Base-by-base conservation (phyloP, 1,140 invertebrate species). In the Lerema accius region DNA sequence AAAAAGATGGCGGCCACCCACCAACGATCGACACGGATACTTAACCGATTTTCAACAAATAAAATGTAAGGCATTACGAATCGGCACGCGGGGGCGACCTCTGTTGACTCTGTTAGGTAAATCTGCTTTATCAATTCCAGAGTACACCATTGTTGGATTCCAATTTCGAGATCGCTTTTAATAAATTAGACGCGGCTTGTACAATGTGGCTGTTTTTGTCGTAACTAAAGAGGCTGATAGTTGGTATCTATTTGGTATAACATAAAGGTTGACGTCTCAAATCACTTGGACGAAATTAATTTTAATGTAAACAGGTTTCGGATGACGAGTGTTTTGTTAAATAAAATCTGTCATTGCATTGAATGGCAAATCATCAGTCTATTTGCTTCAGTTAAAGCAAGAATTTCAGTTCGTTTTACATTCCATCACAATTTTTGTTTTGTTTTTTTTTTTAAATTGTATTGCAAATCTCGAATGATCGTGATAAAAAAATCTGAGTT, bases 21-120 rank as follows among this genome's bases (percentile, higher is more conserved):
- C 89, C 71, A 83, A 58, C 78, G 80, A 89, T 88, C 89, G 90
- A 85, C 86, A 92, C 90, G 91, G 91, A 77, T 89, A 91, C 89
- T 92, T 92, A 92, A 89, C 83, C 85, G 91, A 91, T 91, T 91
- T 89, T 88, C 89, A 86, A 90, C 90, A 90, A 91, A 92, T 92
- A 92, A 91, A 92, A 90, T 90, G 84, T 88, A 89, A 90, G 82
- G 78, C 86, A 89, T 90, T 82, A 87, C 86, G 86, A 89, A 89
- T 89, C 72, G 84, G 69, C 39, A 67, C 67, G 68, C 70, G 73
- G 67, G 69, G 67, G 68, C 76, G 73, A 73, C 58, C 71, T 58
- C 46, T 75, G 76, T 68, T 69, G 68, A 80, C 74, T 78, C 76
- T 78, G 80, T 80, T 76, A 74, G 65, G 68, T 68, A 78, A 73